Evolutionary conservation across 2,113 vertebrate species (phyloP).

Genomic region (Uria lomvia): DNA sequence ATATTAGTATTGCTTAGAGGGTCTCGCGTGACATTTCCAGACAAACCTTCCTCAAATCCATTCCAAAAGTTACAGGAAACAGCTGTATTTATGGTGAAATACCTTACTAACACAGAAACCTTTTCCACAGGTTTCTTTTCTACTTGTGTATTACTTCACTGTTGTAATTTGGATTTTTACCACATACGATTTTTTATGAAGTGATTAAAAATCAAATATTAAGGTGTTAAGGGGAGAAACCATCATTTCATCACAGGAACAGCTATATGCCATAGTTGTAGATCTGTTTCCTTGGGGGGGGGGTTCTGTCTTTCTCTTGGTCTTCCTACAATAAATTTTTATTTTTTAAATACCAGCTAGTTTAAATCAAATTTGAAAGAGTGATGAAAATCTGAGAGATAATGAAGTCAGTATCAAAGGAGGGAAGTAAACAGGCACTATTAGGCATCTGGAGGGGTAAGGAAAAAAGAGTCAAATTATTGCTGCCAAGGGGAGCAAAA

Average conservation of each 20-base stretch:
- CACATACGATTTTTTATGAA: neutral
- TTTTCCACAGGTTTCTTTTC: neutral
- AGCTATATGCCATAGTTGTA: neutral
- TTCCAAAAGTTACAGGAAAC: neutral
- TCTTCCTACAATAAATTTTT: neutral
- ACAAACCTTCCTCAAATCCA: slow-evolving; percentile 14
- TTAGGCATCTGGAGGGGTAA: neutral
- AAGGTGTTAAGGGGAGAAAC: neutral
- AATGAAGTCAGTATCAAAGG: neutral
- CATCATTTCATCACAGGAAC: neutral
- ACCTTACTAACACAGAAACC: neutral
- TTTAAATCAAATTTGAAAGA: neutral
- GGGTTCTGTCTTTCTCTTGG: neutral
- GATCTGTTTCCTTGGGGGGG: too few relatives aligned
- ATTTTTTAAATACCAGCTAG: neutral
- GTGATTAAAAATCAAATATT: neutral
- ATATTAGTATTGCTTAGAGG: slow-evolving; percentile 12
- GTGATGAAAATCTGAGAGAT: neutral
- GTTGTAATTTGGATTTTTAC: neutral
- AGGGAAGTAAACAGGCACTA: neutral
- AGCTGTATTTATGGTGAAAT: neutral
- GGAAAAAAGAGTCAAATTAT: neutral
- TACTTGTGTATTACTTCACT: neutral
- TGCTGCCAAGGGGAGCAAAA: neutral
- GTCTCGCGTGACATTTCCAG: neutral